Percentiles rank a stretch among this genome's conserved stretches.
Conservation (phyloP, 2,888 invertebrate species). For the Eubasilissa splendida region DNA sequence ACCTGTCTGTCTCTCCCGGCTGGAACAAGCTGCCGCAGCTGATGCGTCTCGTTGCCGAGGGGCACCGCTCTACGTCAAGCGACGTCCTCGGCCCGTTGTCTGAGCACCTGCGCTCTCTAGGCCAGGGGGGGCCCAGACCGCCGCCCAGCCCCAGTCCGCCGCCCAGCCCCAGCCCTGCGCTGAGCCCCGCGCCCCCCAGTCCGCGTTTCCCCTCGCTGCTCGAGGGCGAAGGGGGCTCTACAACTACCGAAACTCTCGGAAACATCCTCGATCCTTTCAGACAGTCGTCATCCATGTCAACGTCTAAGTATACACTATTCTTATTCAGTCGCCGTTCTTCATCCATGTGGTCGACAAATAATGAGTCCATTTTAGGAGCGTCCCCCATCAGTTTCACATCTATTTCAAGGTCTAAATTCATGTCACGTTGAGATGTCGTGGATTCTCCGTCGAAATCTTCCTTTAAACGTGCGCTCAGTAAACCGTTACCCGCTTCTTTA, state of each 20-base stretch:
- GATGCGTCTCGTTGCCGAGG: constrained; percentile 90
- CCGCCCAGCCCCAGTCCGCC: constrained; percentile 60
- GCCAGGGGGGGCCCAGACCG: constrained; percentile 52
- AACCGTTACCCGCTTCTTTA: constrained; percentile 40
- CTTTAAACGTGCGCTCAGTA: constrained; percentile 43
- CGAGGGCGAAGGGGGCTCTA: constrained; percentile 83
- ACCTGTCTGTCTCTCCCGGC: constrained; percentile 78
- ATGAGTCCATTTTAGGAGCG: constrained; percentile 28
- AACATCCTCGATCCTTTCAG: constrained; percentile 61
- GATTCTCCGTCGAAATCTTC: constrained; percentile 50
- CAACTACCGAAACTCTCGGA: constrained; percentile 82
- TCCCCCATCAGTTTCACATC: constrained; percentile 30
- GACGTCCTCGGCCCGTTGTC: constrained; percentile 67
- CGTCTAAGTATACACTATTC: constrained; percentile 33
- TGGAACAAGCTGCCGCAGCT: constrained; percentile 93
- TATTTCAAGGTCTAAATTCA: constrained; percentile 19
- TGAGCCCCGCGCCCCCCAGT: constrained; percentile 64
- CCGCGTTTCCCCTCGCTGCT: constrained; percentile 71
- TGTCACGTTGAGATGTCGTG: constrained; percentile 30
- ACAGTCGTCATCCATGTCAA: constrained; percentile 50
- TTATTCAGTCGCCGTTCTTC: not conserved
- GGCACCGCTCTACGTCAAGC: constrained; percentile 67
- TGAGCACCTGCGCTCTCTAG: constrained; percentile 68
- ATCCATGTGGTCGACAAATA: constrained; percentile 39
- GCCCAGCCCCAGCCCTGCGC: constrained; percentile 66